These are phyloP conservation scores for Nomada hirtipes DNA, from an alignment of 2,888 invertebrate species.

Conservation along the genomic window DNA sequence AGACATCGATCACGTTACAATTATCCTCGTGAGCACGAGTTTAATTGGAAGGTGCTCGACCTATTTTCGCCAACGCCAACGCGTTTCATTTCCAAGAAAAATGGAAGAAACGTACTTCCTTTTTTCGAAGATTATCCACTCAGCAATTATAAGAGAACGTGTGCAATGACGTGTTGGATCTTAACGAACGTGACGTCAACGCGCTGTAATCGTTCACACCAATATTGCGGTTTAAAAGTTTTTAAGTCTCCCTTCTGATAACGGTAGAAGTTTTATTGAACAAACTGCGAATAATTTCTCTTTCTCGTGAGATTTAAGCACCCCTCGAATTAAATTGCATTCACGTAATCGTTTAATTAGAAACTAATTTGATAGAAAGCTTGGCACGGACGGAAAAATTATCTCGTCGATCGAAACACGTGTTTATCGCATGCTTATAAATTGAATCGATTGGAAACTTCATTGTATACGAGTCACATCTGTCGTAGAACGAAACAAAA, in stretches of 20 bases:
- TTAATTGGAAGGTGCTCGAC: slow-evolving; percentile 45
- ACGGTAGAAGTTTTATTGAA: slow-evolving; percentile 51
- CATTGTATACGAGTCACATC: slow-evolving; percentile 3
- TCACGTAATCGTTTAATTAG: not conserved
- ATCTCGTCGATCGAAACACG: slow-evolving; percentile 23
- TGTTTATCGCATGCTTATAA: slow-evolving; percentile 38
- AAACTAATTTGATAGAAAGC: no score
- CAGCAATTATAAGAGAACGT: slow-evolving; percentile 57
- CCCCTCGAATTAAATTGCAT: no score
- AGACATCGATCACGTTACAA: slow-evolving; percentile 33
- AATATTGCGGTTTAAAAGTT: slow-evolving; percentile 60
- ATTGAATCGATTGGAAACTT: slow-evolving; percentile 26
- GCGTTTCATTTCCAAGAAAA: slow-evolving; percentile 5
- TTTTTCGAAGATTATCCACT: slow-evolving; percentile 47
- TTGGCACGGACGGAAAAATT: slow-evolving; percentile 2
- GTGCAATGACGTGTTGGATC: slow-evolving; percentile 51
- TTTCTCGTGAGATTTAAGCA: slow-evolving; percentile 1
- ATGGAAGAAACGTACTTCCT: slow-evolving; percentile 41
- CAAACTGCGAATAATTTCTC: slow-evolving; percentile 65
- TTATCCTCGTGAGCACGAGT: slow-evolving; percentile 19
- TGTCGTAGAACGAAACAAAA: not conserved
- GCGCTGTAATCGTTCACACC: slow-evolving; percentile 59
- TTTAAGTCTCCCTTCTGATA: slow-evolving; percentile 11
- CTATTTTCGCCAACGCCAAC: slow-evolving; percentile 26
- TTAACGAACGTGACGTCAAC: slow-evolving; percentile 64